phyloP scores from a whole-genome alignment of 1,140 invertebrate species.

The Caenorhabditis inopinata region DNA sequence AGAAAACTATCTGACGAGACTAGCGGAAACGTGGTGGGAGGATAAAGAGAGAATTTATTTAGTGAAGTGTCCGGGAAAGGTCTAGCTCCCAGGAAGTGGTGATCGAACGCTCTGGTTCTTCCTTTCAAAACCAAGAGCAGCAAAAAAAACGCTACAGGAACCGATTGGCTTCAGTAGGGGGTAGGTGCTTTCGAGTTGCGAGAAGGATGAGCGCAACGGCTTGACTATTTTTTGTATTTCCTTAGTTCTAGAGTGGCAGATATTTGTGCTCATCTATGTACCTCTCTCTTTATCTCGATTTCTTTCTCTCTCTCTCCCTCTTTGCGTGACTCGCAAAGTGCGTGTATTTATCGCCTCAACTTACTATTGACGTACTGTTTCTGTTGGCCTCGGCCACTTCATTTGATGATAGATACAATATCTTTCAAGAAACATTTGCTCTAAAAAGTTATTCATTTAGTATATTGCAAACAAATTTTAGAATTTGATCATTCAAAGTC shows the following conservation, averaged over 20 bases:
- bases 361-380: slow-evolving; percentile 13
- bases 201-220: background rate
- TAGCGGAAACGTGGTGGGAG: slow-evolving; percentile 20
- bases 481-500: no score
- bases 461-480: no score
- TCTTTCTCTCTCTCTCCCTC: no score
- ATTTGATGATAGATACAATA: slow-evolving; percentile 11
- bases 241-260: background rate
- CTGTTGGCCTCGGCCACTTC: background rate
- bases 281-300: no score
- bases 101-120: slow-evolving; percentile 14
- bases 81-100: background rate
- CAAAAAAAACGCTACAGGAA: background rate
- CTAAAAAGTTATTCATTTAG: background rate
- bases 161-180: background rate
- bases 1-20: slow-evolving; percentile 32
- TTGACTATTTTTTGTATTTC: slow-evolving; percentile 12
- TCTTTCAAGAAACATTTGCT: no score
- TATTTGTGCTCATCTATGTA: background rate
- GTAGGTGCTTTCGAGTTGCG: background rate
- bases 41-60: slow-evolving; percentile 11
- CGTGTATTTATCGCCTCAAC: slow-evolving; percentile 24
- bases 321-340: slow-evolving; percentile 20
- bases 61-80: slow-evolving; percentile 1
- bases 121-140: slow-evolving; percentile 4